Evolutionary conservation across 1,140 invertebrate genomes (phyloP), one percentile per base, ranked within the genome.

Genomic region (Daktulosphaira vitifoliae): DNA sequence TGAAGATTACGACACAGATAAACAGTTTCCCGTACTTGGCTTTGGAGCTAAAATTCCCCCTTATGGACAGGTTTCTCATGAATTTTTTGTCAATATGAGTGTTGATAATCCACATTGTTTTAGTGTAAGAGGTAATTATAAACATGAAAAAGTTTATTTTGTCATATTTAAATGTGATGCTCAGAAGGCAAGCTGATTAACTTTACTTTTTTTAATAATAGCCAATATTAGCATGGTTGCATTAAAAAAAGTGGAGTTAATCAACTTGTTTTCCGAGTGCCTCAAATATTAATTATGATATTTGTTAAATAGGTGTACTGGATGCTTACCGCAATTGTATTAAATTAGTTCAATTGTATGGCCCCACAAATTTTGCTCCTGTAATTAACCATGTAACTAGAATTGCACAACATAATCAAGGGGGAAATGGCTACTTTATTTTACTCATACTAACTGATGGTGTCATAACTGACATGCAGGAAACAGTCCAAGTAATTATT

Each of bases 381-480:
- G 78, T 82, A 11, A 82, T 86, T 59, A 78, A 81, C 37, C 82
- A 81, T 69, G 80, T 81, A 4, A 74, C 78, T 4, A 72, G 74
- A 64, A 78, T 79, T 72, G 79, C 80, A 9, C 66, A 73, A 46
- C 67, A 70, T 18, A 71, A 74, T 69, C 66, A 71, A 65, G 78
- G 79, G 71, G 81, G 82, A 37, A 75, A 78, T 68, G 76, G 80
- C 38, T 86, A 86, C 71, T 84, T 81, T 72, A 78, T 86, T 49
- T 73, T 87, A 23, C 76, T 87, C 6, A 81, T 87, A 64, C 74
- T 87, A 7, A 87, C 84, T 5, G 84, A 87, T 74, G 84, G 84
- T 37, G 79, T 83, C 37, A 82, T 86, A 26, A 82, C 79, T 29
- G 84, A 86, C 70, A 82, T 86, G 79, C 76, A 76, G 22, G 73